Base-by-base conservation (phyloP, 1,140 invertebrate genomes). In the Globodera ellingtonae region DNA sequence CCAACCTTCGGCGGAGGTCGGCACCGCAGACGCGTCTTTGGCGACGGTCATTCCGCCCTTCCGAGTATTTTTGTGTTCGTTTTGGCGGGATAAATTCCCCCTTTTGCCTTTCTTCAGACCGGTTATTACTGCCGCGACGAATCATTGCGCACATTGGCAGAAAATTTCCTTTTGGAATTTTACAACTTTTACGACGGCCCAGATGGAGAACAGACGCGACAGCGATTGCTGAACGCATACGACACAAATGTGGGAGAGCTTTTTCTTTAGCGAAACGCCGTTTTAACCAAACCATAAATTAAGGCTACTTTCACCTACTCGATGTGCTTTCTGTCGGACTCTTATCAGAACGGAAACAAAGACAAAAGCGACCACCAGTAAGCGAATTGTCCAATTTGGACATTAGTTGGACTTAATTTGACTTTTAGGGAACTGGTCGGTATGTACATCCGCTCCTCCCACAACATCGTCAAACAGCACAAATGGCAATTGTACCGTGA, bases 401-500 rank as follows among this genome's bases (percentile, higher is more conserved):
- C 50, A 66, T 1, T n/a, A 52, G 8, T 70, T 47, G 44, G 7
- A 24, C 47, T 75, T 1, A 15, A 59, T 52, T n/a, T 24, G 15
- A 0, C 48, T 15, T 84, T 65, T 44, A 84, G 83, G n/a, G 83
- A 84, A 44, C 62, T 79, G 48, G 82, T 71, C 46, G 4, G n/a
- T 13, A 24, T 59, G 24, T 84, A 80, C 56, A 73, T 84, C 4
- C 84, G 83, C 44, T 73, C 50, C 44, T 84, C 81, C 0, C 84
- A 85, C 50, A 85, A 85, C 74, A 75, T 85, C 21, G 15, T 86
- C n/a, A 62, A 80, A 15, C 78, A 83, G 62, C 73, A 79, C 46
- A 86, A 86, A 47, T 85, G 84, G 84, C 47, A 47, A n/a, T 21
- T 21, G 6, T 86, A 86, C 69, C 84, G 84, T 4, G 84, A 85